Percentiles rank a stretch among this genome's conserved stretches.
Evolutionary conservation across 2,888 invertebrate genomes (phyloP).

Genomic region (Rhingia rostrata): DNA sequence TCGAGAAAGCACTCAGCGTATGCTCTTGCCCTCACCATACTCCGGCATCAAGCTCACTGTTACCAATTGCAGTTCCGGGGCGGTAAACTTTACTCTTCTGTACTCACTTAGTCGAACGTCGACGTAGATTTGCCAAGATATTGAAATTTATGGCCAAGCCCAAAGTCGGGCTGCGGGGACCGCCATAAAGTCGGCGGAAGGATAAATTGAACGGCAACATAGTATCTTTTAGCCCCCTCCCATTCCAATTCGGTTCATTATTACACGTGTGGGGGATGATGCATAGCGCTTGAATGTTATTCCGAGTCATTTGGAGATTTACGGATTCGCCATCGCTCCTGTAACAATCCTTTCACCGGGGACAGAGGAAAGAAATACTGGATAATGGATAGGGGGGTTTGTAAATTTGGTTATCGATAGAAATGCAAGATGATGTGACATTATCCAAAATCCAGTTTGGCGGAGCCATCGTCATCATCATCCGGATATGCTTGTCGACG

Average conservation of each 20-base stretch:
- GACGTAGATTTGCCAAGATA: constrained; percentile 72
- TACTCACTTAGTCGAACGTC: constrained; percentile 72
- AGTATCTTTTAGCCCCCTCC: constrained; percentile 37
- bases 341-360: constrained; percentile 43
- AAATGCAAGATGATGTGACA: constrained; percentile 59
- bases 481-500: constrained; percentile 40
- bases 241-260: constrained; percentile 56
- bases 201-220: constrained; percentile 54
- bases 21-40: neutral
- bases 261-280: constrained; percentile 53
- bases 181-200: neutral
- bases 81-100: constrained; percentile 61
- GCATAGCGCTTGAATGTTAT: constrained; percentile 21
- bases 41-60: neutral
- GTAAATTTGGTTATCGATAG: constrained; percentile 68
- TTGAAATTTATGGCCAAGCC: constrained; percentile 70
- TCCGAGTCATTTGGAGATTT: constrained; percentile 70
- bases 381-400: neutral
- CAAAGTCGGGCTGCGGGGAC: constrained; percentile 1
- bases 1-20: constrained; percentile 52
- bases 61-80: constrained; percentile 62
- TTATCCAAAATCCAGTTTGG: constrained; percentile 50
- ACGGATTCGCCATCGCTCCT: constrained; percentile 48
- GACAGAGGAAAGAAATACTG: neutral
- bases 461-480: constrained; percentile 57